Evolutionary conservation across 2,888 invertebrate genomes (phyloP).

Genomic region (Polymixis flavicincta): DNA sequence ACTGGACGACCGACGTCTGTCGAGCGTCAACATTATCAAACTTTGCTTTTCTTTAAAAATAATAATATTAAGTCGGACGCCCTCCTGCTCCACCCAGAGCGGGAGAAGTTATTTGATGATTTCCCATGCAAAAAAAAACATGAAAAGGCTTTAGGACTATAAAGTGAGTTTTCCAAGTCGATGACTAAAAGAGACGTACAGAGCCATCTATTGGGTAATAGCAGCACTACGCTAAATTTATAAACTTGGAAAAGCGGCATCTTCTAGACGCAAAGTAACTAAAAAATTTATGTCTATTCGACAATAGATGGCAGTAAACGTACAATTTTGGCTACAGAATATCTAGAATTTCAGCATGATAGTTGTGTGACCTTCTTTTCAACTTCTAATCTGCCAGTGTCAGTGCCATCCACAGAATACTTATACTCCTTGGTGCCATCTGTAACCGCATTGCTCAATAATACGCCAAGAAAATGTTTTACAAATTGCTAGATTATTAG

Average conservation of each 20-base stretch:
- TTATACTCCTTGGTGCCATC: too few species aligned
- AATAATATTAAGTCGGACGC: not conserved
- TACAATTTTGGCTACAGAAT: not conserved
- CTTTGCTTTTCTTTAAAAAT: not conserved
- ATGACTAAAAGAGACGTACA: not conserved
- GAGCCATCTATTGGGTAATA: constrained; percentile 49
- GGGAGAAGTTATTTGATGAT: too few species aligned
- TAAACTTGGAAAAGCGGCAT: not conserved
- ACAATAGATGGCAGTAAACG: constrained; percentile 46
- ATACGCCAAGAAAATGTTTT: not conserved
- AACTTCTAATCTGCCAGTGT: not conserved
- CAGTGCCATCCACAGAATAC: too few species aligned
- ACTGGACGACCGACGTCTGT: not conserved
- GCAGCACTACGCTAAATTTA: not conserved
- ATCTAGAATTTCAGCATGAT: too few species aligned
- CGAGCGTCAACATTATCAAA: not conserved
- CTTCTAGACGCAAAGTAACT: not conserved
- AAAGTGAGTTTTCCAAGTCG: not conserved
- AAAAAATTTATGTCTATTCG: not conserved
- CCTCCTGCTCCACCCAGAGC: too few species aligned
- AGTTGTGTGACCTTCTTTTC: too few species aligned
- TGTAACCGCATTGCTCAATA: not conserved
- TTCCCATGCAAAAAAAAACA: too few species aligned
- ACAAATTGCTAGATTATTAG: not conserved
- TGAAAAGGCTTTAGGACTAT: not conserved